These are phyloP conservation scores for Epinotia brunnichana DNA, from an alignment of 2,888 invertebrate genomes.

Conservation along the genomic window DNA sequence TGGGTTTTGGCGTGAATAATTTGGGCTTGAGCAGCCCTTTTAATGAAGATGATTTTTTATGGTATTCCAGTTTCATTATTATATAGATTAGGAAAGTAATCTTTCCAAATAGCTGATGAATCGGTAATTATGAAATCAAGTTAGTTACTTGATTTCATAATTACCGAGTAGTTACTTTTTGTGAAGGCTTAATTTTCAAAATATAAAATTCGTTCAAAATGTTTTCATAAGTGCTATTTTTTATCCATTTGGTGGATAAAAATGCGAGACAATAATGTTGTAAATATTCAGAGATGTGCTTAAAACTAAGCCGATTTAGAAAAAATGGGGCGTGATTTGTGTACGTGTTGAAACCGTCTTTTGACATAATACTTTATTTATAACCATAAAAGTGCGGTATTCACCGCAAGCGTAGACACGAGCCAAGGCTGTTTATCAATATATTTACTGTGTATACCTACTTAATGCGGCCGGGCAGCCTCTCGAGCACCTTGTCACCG, in stretches of 20 bases:
- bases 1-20: conserved; percentile 30
- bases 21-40: conserved; percentile 10
- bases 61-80: conserved; percentile 4
- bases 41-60: conserved; percentile 23
- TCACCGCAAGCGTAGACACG: conserved; percentile 23
- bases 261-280: neutral
- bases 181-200: neutral
- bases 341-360: neutral
- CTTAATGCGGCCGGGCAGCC: conserved; percentile 13
- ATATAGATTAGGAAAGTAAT: conserved; percentile 7
- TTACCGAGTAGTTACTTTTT: too few species aligned
- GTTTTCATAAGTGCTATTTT: neutral
- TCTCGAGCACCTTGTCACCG: conserved; percentile 42
- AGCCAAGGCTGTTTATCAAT: conserved; percentile 23
- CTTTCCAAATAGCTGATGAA: neutral
- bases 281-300: conserved; percentile 1
- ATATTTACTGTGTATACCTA: conserved; percentile 10
- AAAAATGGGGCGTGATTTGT: neutral
- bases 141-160: neutral
- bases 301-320: neutral
- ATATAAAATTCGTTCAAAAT: neutral
- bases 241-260: neutral
- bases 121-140: neutral
- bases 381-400: conserved; percentile 1
- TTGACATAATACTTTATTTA: neutral